These are phyloP conservation scores for Mythimna pallens DNA, from an alignment of 2,888 invertebrate genomes.

Conservation along the genomic window DNA sequence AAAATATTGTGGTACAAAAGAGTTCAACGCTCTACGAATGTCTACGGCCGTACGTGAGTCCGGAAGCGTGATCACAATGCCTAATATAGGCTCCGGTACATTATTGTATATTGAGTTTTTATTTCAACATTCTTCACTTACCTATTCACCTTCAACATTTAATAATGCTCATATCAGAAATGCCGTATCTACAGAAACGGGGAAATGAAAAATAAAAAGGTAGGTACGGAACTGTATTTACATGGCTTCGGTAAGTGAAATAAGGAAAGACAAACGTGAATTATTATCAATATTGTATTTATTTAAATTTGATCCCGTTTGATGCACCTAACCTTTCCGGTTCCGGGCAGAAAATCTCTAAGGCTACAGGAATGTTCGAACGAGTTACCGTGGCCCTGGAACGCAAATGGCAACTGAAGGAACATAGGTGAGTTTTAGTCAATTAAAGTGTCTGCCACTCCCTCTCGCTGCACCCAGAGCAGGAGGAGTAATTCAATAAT, in stretches of 20 bases:
- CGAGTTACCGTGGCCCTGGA: too few relatives aligned
- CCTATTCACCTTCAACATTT: constrained; percentile 18
- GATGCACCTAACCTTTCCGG: too few relatives aligned
- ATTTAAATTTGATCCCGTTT: neutral
- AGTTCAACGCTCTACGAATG: constrained; percentile 81
- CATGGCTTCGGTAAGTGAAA: neutral
- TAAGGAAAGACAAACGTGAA: neutral
- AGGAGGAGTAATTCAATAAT: too few relatives aligned
- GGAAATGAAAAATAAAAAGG: neutral
- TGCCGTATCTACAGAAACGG: neutral
- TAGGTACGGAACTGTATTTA: neutral
- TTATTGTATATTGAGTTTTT: constrained; percentile 22
- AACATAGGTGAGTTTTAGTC: too few relatives aligned
- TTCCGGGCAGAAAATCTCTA: neutral
- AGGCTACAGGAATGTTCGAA: too few relatives aligned
- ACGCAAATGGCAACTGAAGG: too few relatives aligned
- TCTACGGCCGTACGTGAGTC: constrained; percentile 60
- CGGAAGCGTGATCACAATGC: constrained; percentile 65
- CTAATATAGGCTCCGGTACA: constrained; percentile 38
- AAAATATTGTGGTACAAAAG: constrained; percentile 76
- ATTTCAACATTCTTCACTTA: constrained; percentile 20
- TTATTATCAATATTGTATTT: neutral
- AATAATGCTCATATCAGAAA: constrained; percentile 1
- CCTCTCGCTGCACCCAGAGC: too few relatives aligned
- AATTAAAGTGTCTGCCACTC: too few relatives aligned